Evolutionary conservation across 2,888 invertebrate species (phyloP).

Genomic region (Hirtodrosophila alboralis): DNA sequence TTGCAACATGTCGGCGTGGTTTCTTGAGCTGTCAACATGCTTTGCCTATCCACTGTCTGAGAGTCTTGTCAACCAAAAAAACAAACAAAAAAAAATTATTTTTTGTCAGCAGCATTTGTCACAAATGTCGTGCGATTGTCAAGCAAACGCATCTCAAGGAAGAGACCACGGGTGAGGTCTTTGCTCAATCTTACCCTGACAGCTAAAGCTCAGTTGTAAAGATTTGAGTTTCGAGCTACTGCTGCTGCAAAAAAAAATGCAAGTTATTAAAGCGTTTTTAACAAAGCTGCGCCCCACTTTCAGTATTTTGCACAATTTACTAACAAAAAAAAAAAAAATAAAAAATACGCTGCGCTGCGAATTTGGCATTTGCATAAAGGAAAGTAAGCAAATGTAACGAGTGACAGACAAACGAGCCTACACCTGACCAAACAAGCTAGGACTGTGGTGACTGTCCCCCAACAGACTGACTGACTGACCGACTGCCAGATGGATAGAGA

Average conservation of each 20-base stretch:
- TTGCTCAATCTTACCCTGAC: conserved; percentile 28
- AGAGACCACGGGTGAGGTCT: conserved; percentile 49
- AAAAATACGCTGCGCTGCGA: conserved; percentile 1
- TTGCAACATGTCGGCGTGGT: conserved; percentile 58
- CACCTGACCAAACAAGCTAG: conserved; percentile 64
- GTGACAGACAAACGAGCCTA: conserved; percentile 73
- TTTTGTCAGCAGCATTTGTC: conserved; percentile 70
- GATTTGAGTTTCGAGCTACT: conserved; percentile 7
- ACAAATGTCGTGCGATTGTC: conserved; percentile 73
- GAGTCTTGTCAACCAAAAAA: conserved; percentile 47
- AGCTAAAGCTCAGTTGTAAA: conserved; percentile 17
- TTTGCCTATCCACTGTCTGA: conserved; percentile 57
- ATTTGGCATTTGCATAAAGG: conserved; percentile 67
- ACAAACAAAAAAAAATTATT: conserved; percentile 27
- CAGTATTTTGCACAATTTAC: conserved; percentile 34
- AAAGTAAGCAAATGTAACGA: conserved; percentile 63
- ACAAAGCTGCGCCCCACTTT: conserved; percentile 40
- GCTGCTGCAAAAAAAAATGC: conserved; percentile 11
- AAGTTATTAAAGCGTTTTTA: conserved; percentile 27
- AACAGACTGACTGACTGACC: conserved; percentile 14
- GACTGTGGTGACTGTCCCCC: conserved; percentile 13
- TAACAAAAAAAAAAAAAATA: conserved; percentile 28
- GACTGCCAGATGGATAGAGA: conserved; percentile 9
- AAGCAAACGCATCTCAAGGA: conserved; percentile 43
- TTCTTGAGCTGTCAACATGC: conserved; percentile 58